Evolutionary conservation across 1,140 invertebrate genomes (phyloP).

Genomic region (Diorhabda sublineata): DNA sequence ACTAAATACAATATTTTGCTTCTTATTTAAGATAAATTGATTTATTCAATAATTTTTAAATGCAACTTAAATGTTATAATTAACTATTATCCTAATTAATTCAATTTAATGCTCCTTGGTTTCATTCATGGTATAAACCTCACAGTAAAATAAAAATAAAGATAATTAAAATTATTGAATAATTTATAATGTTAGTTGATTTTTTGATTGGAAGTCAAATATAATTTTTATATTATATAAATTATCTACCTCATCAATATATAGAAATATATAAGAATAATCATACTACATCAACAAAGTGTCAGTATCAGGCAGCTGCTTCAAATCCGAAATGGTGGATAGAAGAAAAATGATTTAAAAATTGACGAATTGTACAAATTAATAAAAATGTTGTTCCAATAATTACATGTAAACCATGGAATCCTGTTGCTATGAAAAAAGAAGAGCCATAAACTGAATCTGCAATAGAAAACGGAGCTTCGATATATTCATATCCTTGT

Average conservation of each 20-base stretch:
- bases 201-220: slow-evolving; percentile 54
- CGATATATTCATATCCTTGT: too few species aligned
- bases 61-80: slow-evolving; percentile 61
- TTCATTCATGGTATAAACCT: slow-evolving; percentile 59
- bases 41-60: slow-evolving; percentile 54
- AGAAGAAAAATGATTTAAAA: slow-evolving; percentile 54
- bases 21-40: slow-evolving; percentile 55
- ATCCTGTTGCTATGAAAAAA: slow-evolving; percentile 69
- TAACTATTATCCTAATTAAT: slow-evolving; percentile 57
- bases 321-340: slow-evolving; percentile 67
- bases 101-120: slow-evolving; percentile 58
- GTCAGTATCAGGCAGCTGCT: slow-evolving; percentile 68
- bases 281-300: too few species aligned
- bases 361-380: slow-evolving; percentile 52
- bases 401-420: slow-evolving; percentile 69
- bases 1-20: slow-evolving; percentile 54
- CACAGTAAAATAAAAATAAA: slow-evolving; percentile 55
- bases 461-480: too few species aligned
- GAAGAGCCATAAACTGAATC: slow-evolving; percentile 41
- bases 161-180: slow-evolving; percentile 44
- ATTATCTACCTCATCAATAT: slow-evolving; percentile 62
- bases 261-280: slow-evolving; percentile 64
- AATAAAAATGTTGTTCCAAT: slow-evolving; percentile 63
- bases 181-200: slow-evolving; percentile 45
- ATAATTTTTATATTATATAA: slow-evolving; percentile 60